Conservation (phyloP, 1,140 invertebrate genomes). For the Sesamia nonagrioides region DNA sequence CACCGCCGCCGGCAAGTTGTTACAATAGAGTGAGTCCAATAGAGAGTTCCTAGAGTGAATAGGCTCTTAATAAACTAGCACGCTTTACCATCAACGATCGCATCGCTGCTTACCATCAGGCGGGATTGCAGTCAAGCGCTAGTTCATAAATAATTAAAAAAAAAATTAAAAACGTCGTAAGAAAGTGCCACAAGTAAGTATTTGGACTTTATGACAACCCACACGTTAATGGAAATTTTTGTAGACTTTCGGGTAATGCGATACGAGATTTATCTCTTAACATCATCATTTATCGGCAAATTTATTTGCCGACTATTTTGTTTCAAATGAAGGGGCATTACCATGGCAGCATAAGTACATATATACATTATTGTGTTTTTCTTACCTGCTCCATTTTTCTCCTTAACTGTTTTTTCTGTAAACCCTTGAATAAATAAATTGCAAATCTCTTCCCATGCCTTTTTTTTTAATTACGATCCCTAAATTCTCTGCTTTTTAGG, state of each 20-base stretch:
- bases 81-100: no score
- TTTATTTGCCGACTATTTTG: slow-evolving; percentile 49
- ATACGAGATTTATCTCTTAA: slow-evolving; percentile 42
- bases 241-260: neutral
- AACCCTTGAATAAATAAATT: neutral
- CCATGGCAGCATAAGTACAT: slow-evolving; percentile 25
- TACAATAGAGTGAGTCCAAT: no score
- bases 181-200: slow-evolving; percentile 15
- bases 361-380: neutral
- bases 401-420: neutral
- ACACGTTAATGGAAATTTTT: slow-evolving; percentile 11
- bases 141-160: no score
- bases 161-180: slow-evolving; percentile 8
- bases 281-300: no score
- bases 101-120: no score
- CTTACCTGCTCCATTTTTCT: slow-evolving; percentile 5
- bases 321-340: slow-evolving; percentile 39
- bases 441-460: neutral
- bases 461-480: slow-evolving; percentile 1
- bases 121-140: no score
- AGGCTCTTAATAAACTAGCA: no score
- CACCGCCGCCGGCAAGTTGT: no score
- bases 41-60: no score
- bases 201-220: slow-evolving; percentile 16
- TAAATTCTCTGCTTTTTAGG: neutral